These are phyloP conservation scores for Stictocephala bisonia DNA, from an alignment of 2,888 invertebrate genomes.

Conservation along the genomic window DNA sequence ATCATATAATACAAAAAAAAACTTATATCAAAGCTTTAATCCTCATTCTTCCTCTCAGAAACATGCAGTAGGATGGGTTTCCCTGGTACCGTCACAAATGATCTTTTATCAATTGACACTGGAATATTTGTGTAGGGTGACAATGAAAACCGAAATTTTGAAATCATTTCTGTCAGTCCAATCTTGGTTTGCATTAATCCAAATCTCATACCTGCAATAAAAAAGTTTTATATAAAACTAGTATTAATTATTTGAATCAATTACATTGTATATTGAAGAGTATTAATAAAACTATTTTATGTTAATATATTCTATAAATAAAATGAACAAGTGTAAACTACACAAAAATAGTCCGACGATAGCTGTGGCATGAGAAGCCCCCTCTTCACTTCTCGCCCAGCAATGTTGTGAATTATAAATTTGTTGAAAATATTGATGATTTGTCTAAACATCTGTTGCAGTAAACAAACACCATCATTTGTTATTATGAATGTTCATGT, in stretches of 20 bases:
- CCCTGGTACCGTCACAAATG: conserved; percentile 19
- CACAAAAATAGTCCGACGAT: no score
- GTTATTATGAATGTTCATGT: no score
- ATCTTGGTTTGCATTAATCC: conserved; percentile 26
- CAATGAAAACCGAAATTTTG: conserved; percentile 13
- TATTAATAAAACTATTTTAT: background rate
- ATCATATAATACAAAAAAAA: no score
- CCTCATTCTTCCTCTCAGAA: background rate
- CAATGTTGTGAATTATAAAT: no score
- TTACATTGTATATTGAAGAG: background rate
- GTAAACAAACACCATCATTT: no score
- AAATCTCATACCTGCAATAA: conserved; percentile 22
- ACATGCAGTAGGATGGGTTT: conserved; percentile 6
- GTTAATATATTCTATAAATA: background rate
- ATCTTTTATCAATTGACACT: background rate
- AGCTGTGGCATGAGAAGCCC: no score
- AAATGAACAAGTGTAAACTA: no score
- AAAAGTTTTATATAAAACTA: background rate
- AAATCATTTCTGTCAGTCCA: conserved; percentile 11
- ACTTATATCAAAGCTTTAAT: no score
- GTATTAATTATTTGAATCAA: background rate
- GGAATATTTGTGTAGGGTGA: background rate
- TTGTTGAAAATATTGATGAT: no score
- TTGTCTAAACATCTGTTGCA: no score
- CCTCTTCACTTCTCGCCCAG: no score